phyloP scores from a whole-genome alignment of 2,113 vertebrate species.

The Oostethus manadensis region DNA sequence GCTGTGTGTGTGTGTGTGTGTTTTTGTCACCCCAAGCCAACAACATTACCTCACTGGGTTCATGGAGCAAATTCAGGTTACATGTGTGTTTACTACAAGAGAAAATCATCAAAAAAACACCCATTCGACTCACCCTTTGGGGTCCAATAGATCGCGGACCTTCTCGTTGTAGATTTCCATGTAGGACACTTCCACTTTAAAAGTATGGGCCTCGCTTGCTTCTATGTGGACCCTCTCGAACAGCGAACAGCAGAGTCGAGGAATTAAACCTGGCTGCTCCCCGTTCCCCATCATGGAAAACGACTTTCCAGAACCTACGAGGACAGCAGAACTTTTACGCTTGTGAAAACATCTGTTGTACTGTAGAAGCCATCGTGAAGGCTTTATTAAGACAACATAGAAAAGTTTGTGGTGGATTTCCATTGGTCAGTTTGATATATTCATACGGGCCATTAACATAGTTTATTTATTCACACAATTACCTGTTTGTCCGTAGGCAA shows the following conservation, averaged over 20 bases:
- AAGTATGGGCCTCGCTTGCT: slow-evolving; percentile 82
- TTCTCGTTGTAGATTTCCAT: slow-evolving; percentile 99
- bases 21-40: not conserved
- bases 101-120: not conserved
- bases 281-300: slow-evolving; percentile 99
- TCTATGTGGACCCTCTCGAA: slow-evolving; percentile 89
- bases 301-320: slow-evolving; percentile 93
- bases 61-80: slow-evolving; percentile 6
- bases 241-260: slow-evolving; percentile 92
- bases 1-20: slow-evolving; percentile 9
- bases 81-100: not conserved
- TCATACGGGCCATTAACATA: no score
- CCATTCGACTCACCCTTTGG: slow-evolving; percentile 87
- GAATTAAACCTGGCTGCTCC: slow-evolving; percentile 93
- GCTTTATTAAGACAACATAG: no score
- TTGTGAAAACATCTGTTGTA: no score
- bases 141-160: slow-evolving; percentile 94
- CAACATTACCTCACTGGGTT: slow-evolving; percentile 6
- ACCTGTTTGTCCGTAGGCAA: slow-evolving; percentile 99
- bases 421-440: no score
- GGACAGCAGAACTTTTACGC: slow-evolving; percentile 16
- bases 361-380: no score
- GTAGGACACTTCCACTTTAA: slow-evolving; percentile 97
- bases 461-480: slow-evolving; percentile 20
- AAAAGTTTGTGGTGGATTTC: no score